Evolutionary conservation across 2,113 vertebrate species (phyloP), one percentile per base, ranked within the genome.

Genomic region (Hemiscyllium ocellatum): DNA sequence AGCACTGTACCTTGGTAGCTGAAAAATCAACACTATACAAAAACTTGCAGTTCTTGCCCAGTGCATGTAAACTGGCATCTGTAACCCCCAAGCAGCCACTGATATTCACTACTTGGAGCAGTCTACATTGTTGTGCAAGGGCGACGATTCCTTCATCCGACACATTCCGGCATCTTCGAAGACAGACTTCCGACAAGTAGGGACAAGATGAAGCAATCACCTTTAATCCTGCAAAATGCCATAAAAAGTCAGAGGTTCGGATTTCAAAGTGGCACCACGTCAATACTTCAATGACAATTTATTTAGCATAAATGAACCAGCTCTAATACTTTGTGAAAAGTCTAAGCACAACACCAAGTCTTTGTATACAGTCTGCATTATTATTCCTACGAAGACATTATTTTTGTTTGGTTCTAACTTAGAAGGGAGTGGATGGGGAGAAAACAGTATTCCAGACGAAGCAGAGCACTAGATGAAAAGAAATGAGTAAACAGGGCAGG

Each of bases 11-110:
- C 97, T 96, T 97, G 87, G 98, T 98, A 90, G 97, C 97, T 91
- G 98, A 98, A 95, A 98, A 98, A 96, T 98, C 98, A 96, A 98
- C 97, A 37, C 97, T 98, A 83, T 98, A 98, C 96, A 98, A 96
- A 96, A 97, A 97, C 6, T 96, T 96, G 96, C 98, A 98, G 96
- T 98, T 97, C 96, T 98, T 70, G 66, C 98, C 98, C 7, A 98
- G 96, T 0, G 98, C 98, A 66, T 96, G 97, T 96, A 98, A 96
- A 95, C 98, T 98, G 76, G 96, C 96, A 90, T 98, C 98, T 22
- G 97, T 98, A 96, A 98, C 97, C 33, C 96, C 96, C 15, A 96
- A 96, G 96, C 98, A 98, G 96, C 97, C 96, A 4, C 98, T 97
- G 95, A 98, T 89, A 68, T 97, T 98, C 42, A 98, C 95, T 78